These are phyloP conservation scores for Alcis repandata DNA, from an alignment of 2,888 invertebrate genomes.

Conservation along the genomic window DNA sequence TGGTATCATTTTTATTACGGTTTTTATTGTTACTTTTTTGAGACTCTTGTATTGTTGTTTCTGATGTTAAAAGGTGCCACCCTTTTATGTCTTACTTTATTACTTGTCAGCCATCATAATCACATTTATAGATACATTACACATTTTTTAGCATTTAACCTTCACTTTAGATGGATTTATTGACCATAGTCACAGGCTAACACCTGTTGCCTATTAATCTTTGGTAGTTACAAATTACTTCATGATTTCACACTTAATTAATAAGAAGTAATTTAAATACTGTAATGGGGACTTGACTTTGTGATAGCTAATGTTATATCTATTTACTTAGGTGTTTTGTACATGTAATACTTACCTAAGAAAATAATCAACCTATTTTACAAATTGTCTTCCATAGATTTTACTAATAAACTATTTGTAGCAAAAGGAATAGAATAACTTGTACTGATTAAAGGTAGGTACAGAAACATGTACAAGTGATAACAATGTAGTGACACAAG, in stretches of 20 bases:
- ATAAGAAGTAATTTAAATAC: background rate
- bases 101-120: no score
- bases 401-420: background rate
- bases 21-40: background rate
- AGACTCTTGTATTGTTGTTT: background rate
- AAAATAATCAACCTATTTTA: background rate
- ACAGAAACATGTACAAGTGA: constrained; percentile 9
- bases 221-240: no score
- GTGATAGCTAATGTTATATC: background rate
- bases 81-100: no score
- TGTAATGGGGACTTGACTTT: background rate
- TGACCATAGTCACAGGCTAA: no score
- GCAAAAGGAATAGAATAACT: background rate
- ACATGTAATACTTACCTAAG: background rate
- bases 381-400: background rate
- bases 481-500: constrained; percentile 12
- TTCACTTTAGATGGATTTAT: no score
- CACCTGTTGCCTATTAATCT: no score
- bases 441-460: background rate
- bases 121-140: no score
- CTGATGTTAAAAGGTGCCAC: no score
- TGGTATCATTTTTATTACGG: background rate
- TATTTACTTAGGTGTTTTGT: constrained; percentile 8
- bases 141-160: no score
- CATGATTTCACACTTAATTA: no score